Evolutionary conservation across 2,113 vertebrate genomes (phyloP).

Genomic region (Falcunculus frontatus): DNA sequence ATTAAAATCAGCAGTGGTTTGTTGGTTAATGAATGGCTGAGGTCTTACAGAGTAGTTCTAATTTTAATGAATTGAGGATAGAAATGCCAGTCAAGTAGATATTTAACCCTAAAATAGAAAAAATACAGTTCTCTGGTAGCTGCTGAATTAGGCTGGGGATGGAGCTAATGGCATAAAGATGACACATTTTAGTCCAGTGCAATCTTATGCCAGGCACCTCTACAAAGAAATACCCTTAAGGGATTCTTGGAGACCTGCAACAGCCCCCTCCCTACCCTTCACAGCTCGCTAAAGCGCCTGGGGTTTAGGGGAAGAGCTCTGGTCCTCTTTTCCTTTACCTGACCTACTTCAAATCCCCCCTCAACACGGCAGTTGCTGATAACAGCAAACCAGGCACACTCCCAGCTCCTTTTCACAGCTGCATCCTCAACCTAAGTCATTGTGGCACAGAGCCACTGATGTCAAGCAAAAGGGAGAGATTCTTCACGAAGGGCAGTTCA

Average conservation of each 20-base stretch:
- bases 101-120: background rate
- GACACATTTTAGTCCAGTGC: background rate
- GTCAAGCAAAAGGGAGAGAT: background rate
- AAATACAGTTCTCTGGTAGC: background rate
- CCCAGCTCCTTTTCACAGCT: background rate
- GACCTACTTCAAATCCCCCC: background rate
- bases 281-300: background rate
- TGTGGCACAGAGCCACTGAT: background rate
- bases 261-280: background rate
- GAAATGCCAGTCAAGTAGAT: background rate
- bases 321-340: background rate
- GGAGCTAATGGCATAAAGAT: background rate
- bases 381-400: background rate
- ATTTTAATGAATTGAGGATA: background rate
- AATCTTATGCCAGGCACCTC: background rate
- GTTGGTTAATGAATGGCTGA: background rate
- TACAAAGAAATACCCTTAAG: background rate
- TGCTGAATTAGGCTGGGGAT: background rate
- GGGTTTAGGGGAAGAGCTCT: background rate
- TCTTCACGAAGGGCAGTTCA: background rate
- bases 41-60: background rate
- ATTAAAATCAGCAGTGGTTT: slow-evolving; percentile 8
- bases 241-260: background rate
- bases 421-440: background rate
- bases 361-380: background rate